Base-by-base conservation (phyloP, 2,888 invertebrate species). In the Paralinhomoeus sp. region DNA sequence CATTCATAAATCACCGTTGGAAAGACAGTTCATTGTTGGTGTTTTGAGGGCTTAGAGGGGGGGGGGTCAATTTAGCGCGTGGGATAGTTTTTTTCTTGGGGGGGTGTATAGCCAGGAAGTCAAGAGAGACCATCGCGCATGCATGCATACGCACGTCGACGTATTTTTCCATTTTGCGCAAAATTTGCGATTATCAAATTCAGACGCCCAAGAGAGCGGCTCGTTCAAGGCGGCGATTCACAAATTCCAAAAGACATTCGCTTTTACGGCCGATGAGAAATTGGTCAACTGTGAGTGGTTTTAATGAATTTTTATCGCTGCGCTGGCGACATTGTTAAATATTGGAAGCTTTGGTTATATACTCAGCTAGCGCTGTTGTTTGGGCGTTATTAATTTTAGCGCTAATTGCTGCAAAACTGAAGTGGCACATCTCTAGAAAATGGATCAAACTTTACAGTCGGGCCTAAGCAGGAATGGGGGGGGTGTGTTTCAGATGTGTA, bases 261-360 rank as follows among this genome's bases (percentile, higher is more conserved):
- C 77, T 57, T 75, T 93, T 72, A 80, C 85, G 1, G 74, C 75
- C 55, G 85, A 89, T 60, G 93, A 97, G 62, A 89, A 83, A 64
- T 71, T 97, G 53, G 91, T 97, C 17, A 89, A 83, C 66, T 87
- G 89, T 89, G 71, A 62, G 67, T 59, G 38, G 23, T 31, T 40
- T 1, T 37, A 31, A 24, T 24, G 17, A 43, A 43, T 37, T 36
- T 17, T 17, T 13, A 22, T 17, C n/a, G 13, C 13, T 18, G 15
- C 22, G 17, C 24, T 12, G 18, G 35, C 22, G 17, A 17, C 13
- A 24, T 13, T 33, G 40, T 12, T 18, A 31, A 3, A 20, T 20
- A 34, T 44, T 33, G 15, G 18, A 47, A 22, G 12, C 35, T 46
- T 22, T 40, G 43, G 18, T 35, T 35, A 2, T 47, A 36, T 36